A percentile compares a stretch with the other conserved stretches of the same genome.
Conservation (phyloP, 2,888 invertebrate genomes). For the Acleris literana region DNA sequence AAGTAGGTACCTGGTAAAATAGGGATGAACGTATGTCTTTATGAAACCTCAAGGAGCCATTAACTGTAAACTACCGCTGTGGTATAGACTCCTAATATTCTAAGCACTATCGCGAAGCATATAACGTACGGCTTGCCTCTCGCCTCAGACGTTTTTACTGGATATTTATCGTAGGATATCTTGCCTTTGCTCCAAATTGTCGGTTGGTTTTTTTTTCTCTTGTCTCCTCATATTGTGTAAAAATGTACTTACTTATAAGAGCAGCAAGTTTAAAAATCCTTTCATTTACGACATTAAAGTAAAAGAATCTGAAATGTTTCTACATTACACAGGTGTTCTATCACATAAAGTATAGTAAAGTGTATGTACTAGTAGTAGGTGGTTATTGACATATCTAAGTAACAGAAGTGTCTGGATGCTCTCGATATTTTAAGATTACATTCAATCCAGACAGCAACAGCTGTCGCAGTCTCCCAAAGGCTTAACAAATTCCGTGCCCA, state of each 20-base stretch:
- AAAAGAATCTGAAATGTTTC: slow-evolving; percentile 6
- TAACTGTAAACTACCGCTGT: slow-evolving; percentile 3
- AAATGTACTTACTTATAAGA: too few relatives aligned
- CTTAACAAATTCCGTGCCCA: too few relatives aligned
- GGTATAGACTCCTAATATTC: slow-evolving; percentile 8
- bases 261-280: too few relatives aligned
- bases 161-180: background rate
- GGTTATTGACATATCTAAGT: too few relatives aligned
- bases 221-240: too few relatives aligned
- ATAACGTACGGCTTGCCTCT: background rate
- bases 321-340: background rate
- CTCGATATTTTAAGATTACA: too few relatives aligned
- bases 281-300: background rate
- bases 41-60: slow-evolving; percentile 14
- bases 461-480: too few relatives aligned
- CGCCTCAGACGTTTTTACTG: background rate
- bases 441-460: too few relatives aligned
- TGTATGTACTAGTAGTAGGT: too few relatives aligned
- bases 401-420: too few relatives aligned
- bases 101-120: slow-evolving; percentile 13
- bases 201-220: too few relatives aligned
- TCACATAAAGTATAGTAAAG: too few relatives aligned
- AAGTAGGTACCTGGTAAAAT: background rate
- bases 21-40: slow-evolving; percentile 1
- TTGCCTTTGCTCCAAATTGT: background rate